These are phyloP conservation scores for Euclidia mi DNA, from an alignment of 2,888 invertebrate species.

Conservation along the genomic window DNA sequence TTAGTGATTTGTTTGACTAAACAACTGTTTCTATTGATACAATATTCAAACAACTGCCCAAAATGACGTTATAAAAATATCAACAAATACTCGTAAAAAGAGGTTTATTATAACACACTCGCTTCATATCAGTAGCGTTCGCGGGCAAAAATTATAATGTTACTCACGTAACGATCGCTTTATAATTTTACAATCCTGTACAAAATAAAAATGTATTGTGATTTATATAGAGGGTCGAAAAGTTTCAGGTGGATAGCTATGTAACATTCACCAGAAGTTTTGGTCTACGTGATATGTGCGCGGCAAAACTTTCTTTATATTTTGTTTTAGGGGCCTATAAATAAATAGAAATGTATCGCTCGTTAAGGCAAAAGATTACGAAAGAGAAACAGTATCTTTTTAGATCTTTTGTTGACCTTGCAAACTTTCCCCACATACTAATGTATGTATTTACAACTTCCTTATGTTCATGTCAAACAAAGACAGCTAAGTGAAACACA, in stretches of 20 bases:
- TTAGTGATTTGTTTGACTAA: no score
- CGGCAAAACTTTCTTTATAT: constrained; percentile 38
- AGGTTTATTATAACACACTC: background rate
- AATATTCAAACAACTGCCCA: no score
- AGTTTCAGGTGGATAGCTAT: no score
- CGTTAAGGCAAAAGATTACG: constrained; percentile 24
- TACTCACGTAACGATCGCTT: constrained; percentile 70
- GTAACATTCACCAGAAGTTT: constrained; percentile 25
- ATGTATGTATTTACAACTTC: background rate
- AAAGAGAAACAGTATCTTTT: constrained; percentile 27
- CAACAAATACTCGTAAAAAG: no score
- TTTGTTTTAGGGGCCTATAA: constrained; percentile 34
- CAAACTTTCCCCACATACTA: constrained; percentile 13
- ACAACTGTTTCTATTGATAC: no score
- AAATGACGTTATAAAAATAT: no score
- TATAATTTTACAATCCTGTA: constrained; percentile 69
- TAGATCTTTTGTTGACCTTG: constrained; percentile 24
- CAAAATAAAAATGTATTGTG: constrained; percentile 71
- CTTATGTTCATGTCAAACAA: no score
- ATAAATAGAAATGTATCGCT: constrained; percentile 43
- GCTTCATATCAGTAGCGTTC: background rate
- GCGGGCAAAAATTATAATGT: constrained; percentile 61
- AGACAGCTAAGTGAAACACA: no score
- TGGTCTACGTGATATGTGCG: constrained; percentile 42
- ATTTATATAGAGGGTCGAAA: no score